Evolutionary conservation across 2,113 vertebrate genomes (phyloP).

Genomic region (Oceanodroma tethys): DNA sequence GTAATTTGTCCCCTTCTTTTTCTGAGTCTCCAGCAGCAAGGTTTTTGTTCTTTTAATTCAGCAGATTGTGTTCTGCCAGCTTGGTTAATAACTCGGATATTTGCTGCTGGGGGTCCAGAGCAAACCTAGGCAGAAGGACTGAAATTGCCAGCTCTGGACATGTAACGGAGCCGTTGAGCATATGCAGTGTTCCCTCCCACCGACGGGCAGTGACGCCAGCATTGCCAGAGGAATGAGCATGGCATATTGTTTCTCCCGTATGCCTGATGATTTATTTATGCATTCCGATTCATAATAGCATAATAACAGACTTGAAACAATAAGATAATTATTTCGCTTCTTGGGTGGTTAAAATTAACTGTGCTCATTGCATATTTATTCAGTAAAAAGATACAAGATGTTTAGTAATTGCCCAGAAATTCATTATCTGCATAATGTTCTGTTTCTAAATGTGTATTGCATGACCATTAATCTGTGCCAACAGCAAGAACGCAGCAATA

Average conservation of each 20-base stretch:
- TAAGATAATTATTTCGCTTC: constrained; percentile 28
- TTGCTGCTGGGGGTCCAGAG: neutral
- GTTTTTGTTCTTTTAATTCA: neutral
- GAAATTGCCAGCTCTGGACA: neutral
- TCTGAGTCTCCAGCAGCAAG: neutral
- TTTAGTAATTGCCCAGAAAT: constrained; percentile 48
- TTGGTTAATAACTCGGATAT: neutral
- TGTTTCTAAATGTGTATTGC: constrained; percentile 36
- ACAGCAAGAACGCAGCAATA: neutral
- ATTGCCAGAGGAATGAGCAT: neutral
- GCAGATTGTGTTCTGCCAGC: neutral
- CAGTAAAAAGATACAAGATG: neutral
- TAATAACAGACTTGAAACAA: constrained; percentile 45
- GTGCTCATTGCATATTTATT: neutral
- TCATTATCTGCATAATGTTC: constrained; percentile 46
- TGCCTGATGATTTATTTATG: constrained; percentile 42
- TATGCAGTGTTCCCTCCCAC: neutral
- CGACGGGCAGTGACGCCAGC: neutral
- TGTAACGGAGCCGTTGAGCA: neutral
- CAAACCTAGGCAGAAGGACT: neutral
- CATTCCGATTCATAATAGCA: neutral
- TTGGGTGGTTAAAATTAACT: constrained; percentile 59
- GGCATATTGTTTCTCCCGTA: neutral
- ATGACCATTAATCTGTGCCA: constrained; percentile 22
- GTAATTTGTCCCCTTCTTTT: neutral